These are phyloP conservation scores for Coregonus clupeaformis DNA, from an alignment of 2,113 vertebrate genomes.

Conservation along the genomic window DNA sequence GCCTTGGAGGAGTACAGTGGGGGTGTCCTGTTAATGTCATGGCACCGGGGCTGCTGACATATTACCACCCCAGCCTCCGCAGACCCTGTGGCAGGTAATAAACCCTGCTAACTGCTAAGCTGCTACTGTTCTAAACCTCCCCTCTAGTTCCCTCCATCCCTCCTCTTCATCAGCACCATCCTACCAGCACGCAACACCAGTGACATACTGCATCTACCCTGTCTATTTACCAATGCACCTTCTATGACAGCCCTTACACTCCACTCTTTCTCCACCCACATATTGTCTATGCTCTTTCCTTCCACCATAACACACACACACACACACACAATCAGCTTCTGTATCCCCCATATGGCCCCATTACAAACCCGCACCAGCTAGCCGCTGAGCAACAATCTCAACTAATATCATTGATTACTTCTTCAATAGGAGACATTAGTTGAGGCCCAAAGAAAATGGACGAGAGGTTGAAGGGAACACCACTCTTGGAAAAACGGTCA, in stretches of 20 bases:
- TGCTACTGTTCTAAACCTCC: conserved; percentile 1
- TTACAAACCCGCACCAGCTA: not conserved
- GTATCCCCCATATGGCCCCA: not conserved
- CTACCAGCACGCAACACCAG: not conserved
- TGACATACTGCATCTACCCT: not conserved
- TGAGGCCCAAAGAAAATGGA: conserved; percentile 39
- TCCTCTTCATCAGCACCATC: not conserved
- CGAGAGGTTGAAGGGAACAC: conserved; percentile 44
- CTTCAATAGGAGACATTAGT: conserved; percentile 44
- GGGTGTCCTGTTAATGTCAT: conserved; percentile 73
- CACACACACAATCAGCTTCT: not conserved
- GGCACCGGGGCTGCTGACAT: conserved; percentile 72
- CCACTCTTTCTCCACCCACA: not conserved
- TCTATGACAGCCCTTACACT: not conserved
- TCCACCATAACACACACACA: not conserved
- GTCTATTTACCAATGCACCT: not conserved
- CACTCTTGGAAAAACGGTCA: conserved; percentile 43
- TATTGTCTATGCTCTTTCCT: not conserved
- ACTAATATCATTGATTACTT: conserved; percentile 36
- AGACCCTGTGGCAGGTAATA: conserved; percentile 70
- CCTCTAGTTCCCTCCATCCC: too few species aligned
- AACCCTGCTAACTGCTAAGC: conserved; percentile 5
- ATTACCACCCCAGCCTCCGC: conserved; percentile 70
- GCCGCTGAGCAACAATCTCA: not conserved
- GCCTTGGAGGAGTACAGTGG: conserved; percentile 68